Percentiles rank a stretch among this genome's conserved stretches.
Evolutionary conservation across 2,113 vertebrate species (phyloP).

Genomic region (Herpailurus yagouaroundi): DNA sequence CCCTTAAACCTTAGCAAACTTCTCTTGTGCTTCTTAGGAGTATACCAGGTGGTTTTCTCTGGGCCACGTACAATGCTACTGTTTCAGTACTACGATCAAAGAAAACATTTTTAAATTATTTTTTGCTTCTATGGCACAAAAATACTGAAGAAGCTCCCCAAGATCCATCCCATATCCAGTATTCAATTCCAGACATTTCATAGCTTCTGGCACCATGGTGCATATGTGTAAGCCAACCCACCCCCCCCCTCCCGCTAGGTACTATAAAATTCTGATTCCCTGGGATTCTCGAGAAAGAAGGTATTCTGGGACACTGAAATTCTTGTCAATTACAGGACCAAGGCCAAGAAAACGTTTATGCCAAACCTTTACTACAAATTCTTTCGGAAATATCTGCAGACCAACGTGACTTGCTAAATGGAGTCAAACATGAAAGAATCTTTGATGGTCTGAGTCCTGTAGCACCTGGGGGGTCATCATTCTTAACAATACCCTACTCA

Average conservation of each 20-base stretch:
- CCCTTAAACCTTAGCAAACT: background rate
- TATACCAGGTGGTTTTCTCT: background rate
- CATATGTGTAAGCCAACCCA: background rate
- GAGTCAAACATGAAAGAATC: background rate
- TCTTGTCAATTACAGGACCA: background rate
- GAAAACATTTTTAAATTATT: background rate
- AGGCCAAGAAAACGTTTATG: background rate
- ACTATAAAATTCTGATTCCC: background rate
- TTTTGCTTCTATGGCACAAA: background rate
- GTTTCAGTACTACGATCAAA: background rate
- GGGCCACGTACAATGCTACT: background rate
- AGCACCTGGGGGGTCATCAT: background rate
- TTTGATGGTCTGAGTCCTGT: background rate
- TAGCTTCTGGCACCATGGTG: background rate
- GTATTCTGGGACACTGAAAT: background rate
- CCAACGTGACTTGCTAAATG: background rate
- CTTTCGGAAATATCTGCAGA: background rate
- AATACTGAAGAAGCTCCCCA: background rate
- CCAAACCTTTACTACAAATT: background rate
- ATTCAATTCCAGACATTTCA: background rate
- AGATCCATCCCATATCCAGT: background rate
- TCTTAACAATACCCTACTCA: background rate
- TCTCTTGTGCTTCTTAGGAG: background rate
- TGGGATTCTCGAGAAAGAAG: background rate
- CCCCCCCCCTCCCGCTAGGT: background rate